phyloP scores from a whole-genome alignment of 2,113 vertebrate species.

The Morone saxatilis region DNA sequence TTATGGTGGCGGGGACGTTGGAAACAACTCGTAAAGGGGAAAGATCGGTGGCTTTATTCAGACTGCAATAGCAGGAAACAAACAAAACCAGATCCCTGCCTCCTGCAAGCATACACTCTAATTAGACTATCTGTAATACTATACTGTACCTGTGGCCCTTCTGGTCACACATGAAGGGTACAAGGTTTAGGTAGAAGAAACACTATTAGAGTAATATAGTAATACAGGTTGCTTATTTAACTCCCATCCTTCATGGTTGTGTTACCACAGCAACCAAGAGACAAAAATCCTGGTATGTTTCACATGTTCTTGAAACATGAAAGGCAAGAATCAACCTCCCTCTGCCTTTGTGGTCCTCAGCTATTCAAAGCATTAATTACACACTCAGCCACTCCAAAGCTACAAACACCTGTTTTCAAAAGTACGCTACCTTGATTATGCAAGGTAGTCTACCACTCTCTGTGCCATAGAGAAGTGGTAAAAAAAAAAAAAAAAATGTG shows the following conservation, averaged over 20 bases:
- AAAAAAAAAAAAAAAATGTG: too few species aligned
- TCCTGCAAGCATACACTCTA: constrained; percentile 4
- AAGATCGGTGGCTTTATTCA: constrained; percentile 46
- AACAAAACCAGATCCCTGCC: constrained; percentile 30
- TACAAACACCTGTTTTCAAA: background rate
- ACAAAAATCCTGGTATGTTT: background rate
- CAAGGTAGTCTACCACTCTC: background rate
- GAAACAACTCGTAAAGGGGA: constrained; percentile 48
- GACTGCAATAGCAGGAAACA: constrained; percentile 16
- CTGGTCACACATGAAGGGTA: background rate
- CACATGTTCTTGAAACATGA: background rate
- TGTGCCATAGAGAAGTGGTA: background rate
- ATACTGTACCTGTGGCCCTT: background rate
- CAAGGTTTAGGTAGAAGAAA: background rate
- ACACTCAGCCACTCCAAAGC: background rate
- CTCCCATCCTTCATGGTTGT: background rate
- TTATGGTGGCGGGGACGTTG: constrained; percentile 42
- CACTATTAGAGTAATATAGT: constrained; percentile 6
- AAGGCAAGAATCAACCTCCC: background rate
- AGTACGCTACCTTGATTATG: background rate
- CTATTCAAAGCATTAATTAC: background rate
- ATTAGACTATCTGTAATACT: background rate
- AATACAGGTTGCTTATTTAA: background rate
- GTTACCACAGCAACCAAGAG: constrained; percentile 56
- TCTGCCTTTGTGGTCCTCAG: background rate